Base-by-base conservation (phyloP, 2,113 vertebrate genomes). In the Erpornis zantholeuca region DNA sequence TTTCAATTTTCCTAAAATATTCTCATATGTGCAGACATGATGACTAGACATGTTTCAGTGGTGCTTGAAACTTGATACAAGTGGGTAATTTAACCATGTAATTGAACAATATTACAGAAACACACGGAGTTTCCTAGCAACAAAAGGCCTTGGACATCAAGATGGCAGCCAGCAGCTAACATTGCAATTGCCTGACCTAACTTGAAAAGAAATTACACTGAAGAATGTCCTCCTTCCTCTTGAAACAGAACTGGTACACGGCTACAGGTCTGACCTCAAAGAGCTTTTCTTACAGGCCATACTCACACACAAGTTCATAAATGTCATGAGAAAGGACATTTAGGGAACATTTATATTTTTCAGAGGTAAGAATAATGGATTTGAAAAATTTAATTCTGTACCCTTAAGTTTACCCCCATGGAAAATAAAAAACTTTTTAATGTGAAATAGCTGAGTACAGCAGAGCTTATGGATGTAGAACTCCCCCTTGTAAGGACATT, bases 11-110 rank as follows among this genome's bases (percentile, higher is more conserved):
- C 92, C 85, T 91, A 95, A 97, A 97, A 97, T 96, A 97, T 96
- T 96, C 95, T 96, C 95, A 94, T 93, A 95, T 97, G 95, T 94
- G 96, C 96, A 96, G 96, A 95, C 95, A 97, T 95, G 93, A 97
- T 90, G 94, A 94, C 96, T 95, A 94, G 87, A 95, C 92, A 96
- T 94, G 90, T 96, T 97, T 97, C 96, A 94, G 80, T 84, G 85
- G 68, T 94, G 92, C 93, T 95, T 90, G 96, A 93, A 96, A 94
- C 92, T 50, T n/a, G 96, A 95, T 90, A 80, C 80, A 82, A 93
- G 90, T 44, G 70, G 94, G 94, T 91, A 91, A 80, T 91, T 92
- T 94, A 89, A 93, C 88, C 90, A 87, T 96, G 95, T 94, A 90
- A 95, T 72, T 95, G 91, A 94, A 88, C 88, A 92, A 50, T 92